Evolutionary conservation across 2,888 invertebrate species (phyloP), one percentile per base, ranked within the genome.

Genomic region (Mythimna loreyi): DNA sequence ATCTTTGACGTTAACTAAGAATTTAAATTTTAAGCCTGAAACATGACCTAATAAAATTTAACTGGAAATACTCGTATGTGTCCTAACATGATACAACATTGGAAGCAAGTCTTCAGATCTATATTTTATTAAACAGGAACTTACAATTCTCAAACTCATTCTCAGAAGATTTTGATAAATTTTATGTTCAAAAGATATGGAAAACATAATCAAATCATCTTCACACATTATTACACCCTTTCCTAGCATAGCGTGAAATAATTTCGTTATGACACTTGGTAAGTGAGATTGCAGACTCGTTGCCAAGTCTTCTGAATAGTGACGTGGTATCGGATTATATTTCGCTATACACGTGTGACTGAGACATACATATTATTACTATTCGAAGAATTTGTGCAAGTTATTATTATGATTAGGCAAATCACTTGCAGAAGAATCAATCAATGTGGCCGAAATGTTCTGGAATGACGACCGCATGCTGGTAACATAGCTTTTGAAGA

Each of bases 181-280:
- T 2, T 21, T 6, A 52, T 16, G 49, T 30, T 50, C 28, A n/a
- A 40, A 25, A 30, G 28, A 25, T 30, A 8, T 25, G 11, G 49
- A 19, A 11, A 45, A 25, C 19, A 28, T 25, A 61, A 53, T 72
- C 40, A 72, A 65, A 72, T 53, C 43, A 74, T 67, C 16, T 67
- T 28, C 67, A 50, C 21, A 74, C 23, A 79, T 74, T 60, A 74
- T 60, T 56, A 52, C 33, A 43, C 33, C 36, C 8, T 30, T 63
- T 67, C 56, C 43, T 36, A 63, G 55, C 28, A 43, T 25, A 25
- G 49, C 56, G 49, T 43, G 3, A 56, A 63, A 73, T 77, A 66
- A 78, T 77, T 69, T 33, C 58, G 52, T 81, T 81, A 70, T 78
- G 80, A 80, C 82, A 80, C n/a, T 58, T 65, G 65, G 47, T 80